These are phyloP conservation scores for Vespertilio murinus DNA, from an alignment of 2,797 vertebrate genomes.

Conservation along the genomic window DNA sequence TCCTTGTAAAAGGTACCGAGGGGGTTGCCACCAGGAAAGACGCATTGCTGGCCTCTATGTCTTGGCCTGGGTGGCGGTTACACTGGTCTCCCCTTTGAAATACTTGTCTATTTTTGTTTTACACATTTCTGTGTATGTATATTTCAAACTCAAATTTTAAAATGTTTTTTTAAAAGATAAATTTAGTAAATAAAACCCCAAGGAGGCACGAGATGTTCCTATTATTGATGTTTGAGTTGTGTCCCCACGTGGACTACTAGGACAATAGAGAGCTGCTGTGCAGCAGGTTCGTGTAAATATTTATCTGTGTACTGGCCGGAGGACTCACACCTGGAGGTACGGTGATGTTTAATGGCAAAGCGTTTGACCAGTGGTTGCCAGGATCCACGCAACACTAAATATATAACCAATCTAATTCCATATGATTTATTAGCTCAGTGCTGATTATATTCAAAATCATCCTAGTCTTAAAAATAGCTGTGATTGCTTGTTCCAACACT, in stretches of 20 bases:
- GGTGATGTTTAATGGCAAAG: conserved; percentile 39
- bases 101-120: neutral
- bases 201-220: neutral
- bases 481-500: conserved; percentile 14
- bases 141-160: neutral
- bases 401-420: conserved; percentile 47
- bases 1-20: neutral
- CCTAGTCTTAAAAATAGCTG: conserved; percentile 50
- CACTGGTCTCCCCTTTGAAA: neutral
- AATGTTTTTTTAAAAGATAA: neutral
- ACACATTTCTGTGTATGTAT: neutral
- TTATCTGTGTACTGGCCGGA: conserved; percentile 45
- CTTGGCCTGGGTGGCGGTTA: neutral
- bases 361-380: conserved; percentile 55
- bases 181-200: neutral
- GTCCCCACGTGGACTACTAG: neutral
- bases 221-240: neutral
- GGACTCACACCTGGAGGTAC: conserved; percentile 9
- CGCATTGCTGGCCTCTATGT: neutral
- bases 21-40: neutral
- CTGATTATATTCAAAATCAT: conserved; percentile 33
- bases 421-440: conserved; percentile 26
- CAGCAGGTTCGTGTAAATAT: conserved; percentile 40
- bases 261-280: conserved; percentile 39
- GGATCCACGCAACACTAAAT: conserved; percentile 34